Evolutionary conservation across 1,140 invertebrate species (phyloP).

Genomic region (Venustaconcha ellipsiformis): DNA sequence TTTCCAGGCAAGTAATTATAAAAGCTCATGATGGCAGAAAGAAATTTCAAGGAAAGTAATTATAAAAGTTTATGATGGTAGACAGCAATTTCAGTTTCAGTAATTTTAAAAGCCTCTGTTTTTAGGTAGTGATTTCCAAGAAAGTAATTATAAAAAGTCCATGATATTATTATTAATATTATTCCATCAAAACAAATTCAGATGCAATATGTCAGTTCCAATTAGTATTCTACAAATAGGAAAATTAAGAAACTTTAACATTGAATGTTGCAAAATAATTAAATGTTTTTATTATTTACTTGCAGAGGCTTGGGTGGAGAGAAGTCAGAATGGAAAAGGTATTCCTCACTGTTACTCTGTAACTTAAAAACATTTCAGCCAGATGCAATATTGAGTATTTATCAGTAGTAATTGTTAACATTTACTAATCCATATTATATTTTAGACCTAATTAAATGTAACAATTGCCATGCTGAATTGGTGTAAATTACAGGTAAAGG

Average conservation of each 20-base stretch:
- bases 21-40: too few relatives aligned
- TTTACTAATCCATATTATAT: background rate
- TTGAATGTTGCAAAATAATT: background rate
- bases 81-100: too few relatives aligned
- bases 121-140: too few relatives aligned
- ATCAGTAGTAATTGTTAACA: background rate
- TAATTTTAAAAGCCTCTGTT: too few relatives aligned
- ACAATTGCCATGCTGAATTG: background rate
- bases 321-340: slow-evolving; percentile 19
- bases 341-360: too few relatives aligned
- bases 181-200: slow-evolving; percentile 17
- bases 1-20: too few relatives aligned
- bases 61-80: too few relatives aligned
- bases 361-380: too few relatives aligned
- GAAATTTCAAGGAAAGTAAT: too few relatives aligned
- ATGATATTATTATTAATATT: too few relatives aligned
- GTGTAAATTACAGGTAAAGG: background rate
- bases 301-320: slow-evolving; percentile 48
- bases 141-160: too few relatives aligned
- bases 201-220: background rate
- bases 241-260: background rate
- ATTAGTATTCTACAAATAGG: background rate
- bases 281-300: slow-evolving; percentile 10
- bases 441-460: background rate
- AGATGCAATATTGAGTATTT: too few relatives aligned